A percentile compares a stretch with the other conserved stretches of the same genome.
These are phyloP conservation scores for Rhyzopertha dominica DNA, from an alignment of 1,140 invertebrate species.

Conservation along the genomic window DNA sequence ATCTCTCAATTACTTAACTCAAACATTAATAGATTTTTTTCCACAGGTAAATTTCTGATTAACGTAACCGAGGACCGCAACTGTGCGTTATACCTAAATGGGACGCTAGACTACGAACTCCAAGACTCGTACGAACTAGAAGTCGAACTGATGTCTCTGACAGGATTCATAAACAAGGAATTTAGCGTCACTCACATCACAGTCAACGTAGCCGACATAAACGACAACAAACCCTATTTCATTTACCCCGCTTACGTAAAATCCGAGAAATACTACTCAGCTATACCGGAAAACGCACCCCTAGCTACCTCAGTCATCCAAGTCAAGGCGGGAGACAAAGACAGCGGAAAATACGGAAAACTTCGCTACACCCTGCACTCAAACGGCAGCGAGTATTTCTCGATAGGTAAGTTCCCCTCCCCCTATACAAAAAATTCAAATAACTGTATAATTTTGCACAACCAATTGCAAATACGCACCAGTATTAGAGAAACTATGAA, in stretches of 20 bases:
- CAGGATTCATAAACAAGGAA: slow-evolving; percentile 70
- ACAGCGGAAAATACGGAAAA: slow-evolving; percentile 73
- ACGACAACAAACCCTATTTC: slow-evolving; percentile 82
- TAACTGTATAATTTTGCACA: too few relatives aligned
- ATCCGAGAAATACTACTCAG: slow-evolving; percentile 62
- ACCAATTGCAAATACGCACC: too few relatives aligned
- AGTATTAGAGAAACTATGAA: too few relatives aligned
- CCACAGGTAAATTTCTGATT: slow-evolving; percentile 64
- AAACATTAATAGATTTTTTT: slow-evolving; percentile 12
- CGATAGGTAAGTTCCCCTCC: too few relatives aligned
- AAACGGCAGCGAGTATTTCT: slow-evolving; percentile 66
- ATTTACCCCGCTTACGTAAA: slow-evolving; percentile 54
- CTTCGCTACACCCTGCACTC: slow-evolving; percentile 65
- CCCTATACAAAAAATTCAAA: too few relatives aligned
- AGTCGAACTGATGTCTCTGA: slow-evolving; percentile 67
- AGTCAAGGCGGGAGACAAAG: slow-evolving; percentile 73
- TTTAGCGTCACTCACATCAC: slow-evolving; percentile 69
- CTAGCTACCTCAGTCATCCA: slow-evolving; percentile 70
- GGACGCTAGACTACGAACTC: slow-evolving; percentile 69
- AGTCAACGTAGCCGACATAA: slow-evolving; percentile 78
- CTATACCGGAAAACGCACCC: slow-evolving; percentile 63
- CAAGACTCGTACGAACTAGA: slow-evolving; percentile 68
- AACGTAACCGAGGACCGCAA: slow-evolving; percentile 71
- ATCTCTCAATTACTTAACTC: too few relatives aligned
- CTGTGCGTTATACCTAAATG: slow-evolving; percentile 68